Evolutionary conservation across 2,113 vertebrate genomes (phyloP), one percentile per base, ranked within the genome.

Genomic region (Dasyprocta punctata): DNA sequence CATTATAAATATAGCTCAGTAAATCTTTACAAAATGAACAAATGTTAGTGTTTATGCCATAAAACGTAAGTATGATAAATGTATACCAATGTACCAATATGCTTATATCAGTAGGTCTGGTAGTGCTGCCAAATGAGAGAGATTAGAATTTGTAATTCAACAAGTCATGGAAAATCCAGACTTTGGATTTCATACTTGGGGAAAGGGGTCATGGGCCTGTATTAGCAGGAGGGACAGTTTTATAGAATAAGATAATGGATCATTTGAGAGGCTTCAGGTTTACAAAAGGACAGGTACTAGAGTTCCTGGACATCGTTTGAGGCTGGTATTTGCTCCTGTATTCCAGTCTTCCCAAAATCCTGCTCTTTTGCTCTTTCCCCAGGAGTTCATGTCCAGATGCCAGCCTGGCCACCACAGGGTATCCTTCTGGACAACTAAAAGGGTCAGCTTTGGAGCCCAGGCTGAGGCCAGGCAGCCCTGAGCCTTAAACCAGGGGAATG

Each of bases 301-400:
- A 87, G 60, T 71, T 38, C 82, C 22, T 56, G 30, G 36, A 36
- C 9, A 24, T 65, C 77, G 47, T 61, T 56, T 33, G 33, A 71
- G 80, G 22, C 38, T n/a, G n/a, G 16, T 60, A 26, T 69, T 91
- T 89, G 26, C 13, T 78, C 44, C 24, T 82, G 4, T 96, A 58
- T 81, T 22, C 92, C 16, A 2, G 10, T 14, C 24, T 14, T 38
- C 19, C 54, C 44, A 47, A 26, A 73, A 73, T 60, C 41, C 67
- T 75, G 17, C 84, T 88, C 0, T 86, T 93, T 75, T 96, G 49
- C 38, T 96, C 47, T 98, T 96, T 97, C 19, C 44, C 41, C 60
- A 98, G 97, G 97, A 82, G 14, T 58, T 7, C 10, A 9, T 60
- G 30, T 89, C 85, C 96, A 93, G 88, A 98, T 96, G 97, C 78